Percentiles rank a stretch among this genome's conserved stretches.
Evolutionary conservation across 2,113 vertebrate genomes (phyloP).

Genomic region (Mormyrus iriodes): DNA sequence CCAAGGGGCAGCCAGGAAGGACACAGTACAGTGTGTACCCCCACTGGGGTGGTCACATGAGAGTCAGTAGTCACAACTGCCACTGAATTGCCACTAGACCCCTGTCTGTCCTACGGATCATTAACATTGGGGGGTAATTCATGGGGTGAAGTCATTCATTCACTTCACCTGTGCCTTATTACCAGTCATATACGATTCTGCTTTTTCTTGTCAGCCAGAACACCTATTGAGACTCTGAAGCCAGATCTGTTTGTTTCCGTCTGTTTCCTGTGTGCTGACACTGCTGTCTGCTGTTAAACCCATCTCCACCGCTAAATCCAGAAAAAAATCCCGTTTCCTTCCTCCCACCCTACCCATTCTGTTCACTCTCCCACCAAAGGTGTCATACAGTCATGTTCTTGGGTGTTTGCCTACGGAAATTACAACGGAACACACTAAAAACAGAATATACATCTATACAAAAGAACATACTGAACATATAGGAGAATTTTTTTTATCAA

Average conservation of each 20-base stretch:
- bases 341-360: background rate
- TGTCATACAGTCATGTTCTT: background rate
- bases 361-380: background rate
- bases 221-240: background rate
- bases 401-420: background rate
- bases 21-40: background rate
- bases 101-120: background rate
- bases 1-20: background rate
- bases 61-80: background rate
- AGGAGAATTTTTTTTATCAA: background rate
- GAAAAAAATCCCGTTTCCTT: background rate
- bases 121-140: background rate
- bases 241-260: background rate
- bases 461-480: background rate
- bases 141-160: background rate
- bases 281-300: background rate
- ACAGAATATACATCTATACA: background rate
- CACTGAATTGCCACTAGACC: background rate
- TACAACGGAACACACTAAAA: background rate
- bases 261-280: background rate
- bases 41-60: background rate
- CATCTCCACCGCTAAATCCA: background rate
- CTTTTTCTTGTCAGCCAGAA: background rate
- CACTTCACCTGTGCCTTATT: background rate
- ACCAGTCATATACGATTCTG: background rate